Percentiles rank a stretch among this genome's conserved stretches.
Evolutionary conservation across 35 echinoderm and acorn worm genomes (phyloP).

Genomic region (Hemicentrotus pulcherrimus): DNA sequence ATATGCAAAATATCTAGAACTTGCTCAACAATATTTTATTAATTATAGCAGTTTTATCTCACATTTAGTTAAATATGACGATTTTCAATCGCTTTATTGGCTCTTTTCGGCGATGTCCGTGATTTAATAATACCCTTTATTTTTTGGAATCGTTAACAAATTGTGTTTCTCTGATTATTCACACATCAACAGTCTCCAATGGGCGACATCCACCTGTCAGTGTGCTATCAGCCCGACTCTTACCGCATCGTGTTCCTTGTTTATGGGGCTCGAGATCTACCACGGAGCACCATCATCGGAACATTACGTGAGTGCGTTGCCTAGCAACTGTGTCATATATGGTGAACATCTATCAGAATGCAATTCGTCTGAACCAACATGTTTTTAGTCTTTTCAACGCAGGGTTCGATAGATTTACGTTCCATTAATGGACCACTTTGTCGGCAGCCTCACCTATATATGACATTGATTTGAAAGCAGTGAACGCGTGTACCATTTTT

Average conservation of each 20-base stretch:
- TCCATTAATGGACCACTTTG: too few species aligned
- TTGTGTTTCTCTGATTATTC: neutral
- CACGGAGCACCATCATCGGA: slow-evolving; percentile 60
- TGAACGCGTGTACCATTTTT: too few species aligned
- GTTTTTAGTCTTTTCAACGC: neutral
- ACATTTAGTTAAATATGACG: too few species aligned
- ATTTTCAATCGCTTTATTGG: too few species aligned
- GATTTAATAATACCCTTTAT: too few species aligned
- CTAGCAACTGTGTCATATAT: neutral
- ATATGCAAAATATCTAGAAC: too few species aligned
- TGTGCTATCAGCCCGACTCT: slow-evolving; percentile 66
- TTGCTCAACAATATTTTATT: too few species aligned
- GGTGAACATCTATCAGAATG: neutral
- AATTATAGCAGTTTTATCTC: too few species aligned
- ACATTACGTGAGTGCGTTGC: slow-evolving; percentile 60
- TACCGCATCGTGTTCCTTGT: slow-evolving; percentile 63
- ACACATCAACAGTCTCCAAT: slow-evolving; percentile 41
- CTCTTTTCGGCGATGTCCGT: too few species aligned
- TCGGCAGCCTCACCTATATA: too few species aligned
- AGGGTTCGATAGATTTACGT: neutral
- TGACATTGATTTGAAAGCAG: too few species aligned
- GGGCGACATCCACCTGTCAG: slow-evolving; percentile 69
- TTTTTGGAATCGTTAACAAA: too few species aligned
- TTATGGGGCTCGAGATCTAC: slow-evolving; percentile 64
- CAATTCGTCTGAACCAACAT: neutral